Evolutionary conservation across 2,888 invertebrate genomes (phyloP).

Genomic region (Neoascia interrupta): DNA sequence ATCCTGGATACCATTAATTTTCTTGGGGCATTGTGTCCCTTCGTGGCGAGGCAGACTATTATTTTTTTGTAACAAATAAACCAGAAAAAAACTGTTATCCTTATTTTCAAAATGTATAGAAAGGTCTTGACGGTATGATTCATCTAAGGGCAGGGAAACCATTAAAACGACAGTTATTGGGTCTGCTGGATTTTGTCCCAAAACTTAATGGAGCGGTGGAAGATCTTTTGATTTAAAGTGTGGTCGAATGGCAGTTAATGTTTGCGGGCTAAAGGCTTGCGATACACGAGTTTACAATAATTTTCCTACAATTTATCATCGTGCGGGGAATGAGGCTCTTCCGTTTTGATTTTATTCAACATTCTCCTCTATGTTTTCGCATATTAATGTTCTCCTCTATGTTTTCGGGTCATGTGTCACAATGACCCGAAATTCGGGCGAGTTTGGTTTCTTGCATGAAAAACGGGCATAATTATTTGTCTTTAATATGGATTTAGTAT

Average conservation of each 20-base stretch:
- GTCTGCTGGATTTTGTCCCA: conserved; percentile 59
- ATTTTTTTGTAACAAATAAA: conserved; percentile 3
- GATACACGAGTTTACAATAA: no score
- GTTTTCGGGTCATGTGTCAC: no score
- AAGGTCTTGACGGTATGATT: conserved; percentile 45
- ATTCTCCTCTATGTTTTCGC: no score
- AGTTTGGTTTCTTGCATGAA: no score
- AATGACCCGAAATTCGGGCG: no score
- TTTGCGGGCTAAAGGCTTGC: conserved; percentile 27
- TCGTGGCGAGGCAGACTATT: background rate
- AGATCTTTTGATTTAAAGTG: conserved; percentile 67
- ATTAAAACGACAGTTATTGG: conserved; percentile 68
- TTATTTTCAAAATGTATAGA: no score
- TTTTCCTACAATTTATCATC: no score
- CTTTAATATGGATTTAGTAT: no score
- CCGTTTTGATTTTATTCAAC: no score
- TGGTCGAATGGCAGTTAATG: conserved; percentile 58
- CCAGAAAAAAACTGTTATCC: background rate
- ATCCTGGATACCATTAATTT: conserved; percentile 39
- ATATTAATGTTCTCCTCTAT: no score
- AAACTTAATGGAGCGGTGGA: conserved; percentile 64
- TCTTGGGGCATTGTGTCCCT: conserved; percentile 11
- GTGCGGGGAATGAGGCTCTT: no score
- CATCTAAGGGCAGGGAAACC: conserved; percentile 53
- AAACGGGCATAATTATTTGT: no score